Evolutionary conservation across 1,140 invertebrate species (phyloP).

Genomic region (Cydia amplana): DNA sequence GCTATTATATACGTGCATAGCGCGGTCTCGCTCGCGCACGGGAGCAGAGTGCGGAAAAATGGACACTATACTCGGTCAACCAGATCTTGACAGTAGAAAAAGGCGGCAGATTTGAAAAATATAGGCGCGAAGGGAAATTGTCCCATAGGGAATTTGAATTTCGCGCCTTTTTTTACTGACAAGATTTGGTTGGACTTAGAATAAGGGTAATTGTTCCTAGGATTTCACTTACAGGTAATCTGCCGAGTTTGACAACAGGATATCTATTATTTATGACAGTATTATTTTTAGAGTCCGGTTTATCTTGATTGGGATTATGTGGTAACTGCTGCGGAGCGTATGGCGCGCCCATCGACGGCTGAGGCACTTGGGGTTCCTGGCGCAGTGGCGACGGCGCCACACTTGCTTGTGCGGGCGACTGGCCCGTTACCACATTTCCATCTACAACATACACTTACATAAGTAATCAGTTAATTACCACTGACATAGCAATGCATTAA

Average conservation of each 20-base stretch:
- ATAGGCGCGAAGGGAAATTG: too few species aligned
- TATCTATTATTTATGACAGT: slow-evolving; percentile 69
- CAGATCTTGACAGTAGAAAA: too few species aligned
- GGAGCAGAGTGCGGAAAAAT: too few species aligned
- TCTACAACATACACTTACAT: slow-evolving; percentile 44
- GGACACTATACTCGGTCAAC: too few species aligned
- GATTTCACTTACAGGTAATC: slow-evolving; percentile 65
- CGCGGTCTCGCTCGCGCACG: too few species aligned
- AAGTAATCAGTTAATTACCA: neutral
- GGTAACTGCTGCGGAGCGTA: slow-evolving; percentile 60
- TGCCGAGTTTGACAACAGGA: slow-evolving; percentile 70
- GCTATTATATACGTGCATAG: too few species aligned
- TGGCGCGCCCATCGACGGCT: slow-evolving; percentile 77
- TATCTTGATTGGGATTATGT: slow-evolving; percentile 56
- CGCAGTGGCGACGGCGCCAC: slow-evolving; percentile 78
- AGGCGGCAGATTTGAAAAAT: too few species aligned
- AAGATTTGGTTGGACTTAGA: too few species aligned
- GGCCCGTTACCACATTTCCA: slow-evolving; percentile 73
- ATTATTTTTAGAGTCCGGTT: slow-evolving; percentile 66
- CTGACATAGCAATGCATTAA: neutral
- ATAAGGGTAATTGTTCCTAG: too few species aligned
- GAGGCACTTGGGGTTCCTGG: slow-evolving; percentile 74
- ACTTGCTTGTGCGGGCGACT: slow-evolving; percentile 81
- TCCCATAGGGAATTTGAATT: too few species aligned
- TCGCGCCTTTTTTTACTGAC: too few species aligned